A percentile compares a stretch with the other conserved stretches of the same genome.
Evolutionary conservation across 1,140 invertebrate species (phyloP).

Genomic region (Magallana angulata): DNA sequence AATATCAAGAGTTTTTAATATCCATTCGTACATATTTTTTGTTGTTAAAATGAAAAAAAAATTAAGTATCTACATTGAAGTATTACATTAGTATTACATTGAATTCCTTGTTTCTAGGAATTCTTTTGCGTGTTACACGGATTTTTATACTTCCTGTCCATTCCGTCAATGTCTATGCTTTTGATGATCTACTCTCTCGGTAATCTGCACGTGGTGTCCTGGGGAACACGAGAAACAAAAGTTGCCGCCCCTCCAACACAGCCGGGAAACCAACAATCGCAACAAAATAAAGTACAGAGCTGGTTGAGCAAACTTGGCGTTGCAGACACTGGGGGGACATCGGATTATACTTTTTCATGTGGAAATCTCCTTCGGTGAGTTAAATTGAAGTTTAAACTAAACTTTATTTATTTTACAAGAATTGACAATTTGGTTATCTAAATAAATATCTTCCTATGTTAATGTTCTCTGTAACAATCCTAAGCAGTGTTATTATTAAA

Average conservation of each 20-base stretch:
- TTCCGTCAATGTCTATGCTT: constrained; percentile 96
- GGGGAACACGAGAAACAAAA: constrained; percentile 90
- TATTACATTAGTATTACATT: background rate
- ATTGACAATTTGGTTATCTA: too few relatives aligned
- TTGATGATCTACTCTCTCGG: constrained; percentile 94
- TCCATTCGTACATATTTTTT: too few relatives aligned
- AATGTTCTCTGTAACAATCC: too few relatives aligned
- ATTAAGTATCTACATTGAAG: too few relatives aligned
- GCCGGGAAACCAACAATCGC: background rate
- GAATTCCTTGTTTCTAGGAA: constrained; percentile 81
- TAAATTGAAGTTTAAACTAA: too few relatives aligned
- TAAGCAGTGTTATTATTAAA: too few relatives aligned
- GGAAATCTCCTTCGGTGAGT: constrained; percentile 58
- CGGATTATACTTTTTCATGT: constrained; percentile 60
- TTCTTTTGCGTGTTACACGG: constrained; percentile 87
- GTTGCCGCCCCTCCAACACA: constrained; percentile 42
- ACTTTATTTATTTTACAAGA: too few relatives aligned
- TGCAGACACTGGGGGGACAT: background rate
- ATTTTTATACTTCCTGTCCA: constrained; percentile 92
- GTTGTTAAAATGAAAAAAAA: too few relatives aligned
- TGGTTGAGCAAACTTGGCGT: constrained; percentile 26
- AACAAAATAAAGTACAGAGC: constrained; percentile 44
- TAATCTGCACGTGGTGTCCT: constrained; percentile 93
- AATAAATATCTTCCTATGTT: too few relatives aligned
- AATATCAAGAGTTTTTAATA: too few relatives aligned